A percentile compares a stretch with the other conserved stretches of the same genome.
Evolutionary conservation across 2,113 vertebrate species (phyloP).

Genomic region (Syrrhaptes paradoxus): DNA sequence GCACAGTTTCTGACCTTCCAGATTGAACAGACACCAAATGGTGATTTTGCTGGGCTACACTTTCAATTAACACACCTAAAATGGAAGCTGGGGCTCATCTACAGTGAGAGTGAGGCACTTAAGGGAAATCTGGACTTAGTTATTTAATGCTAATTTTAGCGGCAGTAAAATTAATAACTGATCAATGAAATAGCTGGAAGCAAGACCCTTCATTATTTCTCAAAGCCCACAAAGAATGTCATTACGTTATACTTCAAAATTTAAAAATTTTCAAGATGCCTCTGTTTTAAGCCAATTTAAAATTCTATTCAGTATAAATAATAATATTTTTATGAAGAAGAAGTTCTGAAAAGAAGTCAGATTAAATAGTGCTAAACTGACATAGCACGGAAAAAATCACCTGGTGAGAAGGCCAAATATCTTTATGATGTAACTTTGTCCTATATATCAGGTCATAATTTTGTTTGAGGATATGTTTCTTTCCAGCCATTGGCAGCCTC

Average conservation of each 20-base stretch:
- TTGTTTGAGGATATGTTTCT: conserved; percentile 3
- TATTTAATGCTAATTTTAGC: not conserved
- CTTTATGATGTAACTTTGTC: conserved; percentile 26
- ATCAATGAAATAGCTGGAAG: not conserved
- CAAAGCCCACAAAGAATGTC: not conserved
- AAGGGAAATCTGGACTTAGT: not conserved
- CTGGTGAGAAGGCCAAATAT: not conserved
- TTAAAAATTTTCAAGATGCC: not conserved
- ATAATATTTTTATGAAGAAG: not conserved
- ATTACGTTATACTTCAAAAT: not conserved
- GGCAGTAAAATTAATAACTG: not conserved
- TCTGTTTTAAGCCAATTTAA: not conserved
- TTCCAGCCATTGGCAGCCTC: conserved; percentile 31
- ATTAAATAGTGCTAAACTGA: not conserved
- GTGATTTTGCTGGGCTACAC: not conserved
- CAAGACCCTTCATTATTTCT: not conserved
- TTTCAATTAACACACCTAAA: not conserved
- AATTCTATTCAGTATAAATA: not conserved
- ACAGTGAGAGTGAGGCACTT: not conserved
- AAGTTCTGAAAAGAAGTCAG: conserved; percentile 3
- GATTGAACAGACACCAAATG: not conserved
- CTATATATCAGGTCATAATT: conserved; percentile 35
- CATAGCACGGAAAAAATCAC: conserved; percentile 32
- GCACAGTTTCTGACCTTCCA: not conserved
- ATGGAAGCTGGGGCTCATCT: not conserved